phyloP scores from a whole-genome alignment of 2,113 vertebrate genomes.

The Eonycteris spelaea region DNA sequence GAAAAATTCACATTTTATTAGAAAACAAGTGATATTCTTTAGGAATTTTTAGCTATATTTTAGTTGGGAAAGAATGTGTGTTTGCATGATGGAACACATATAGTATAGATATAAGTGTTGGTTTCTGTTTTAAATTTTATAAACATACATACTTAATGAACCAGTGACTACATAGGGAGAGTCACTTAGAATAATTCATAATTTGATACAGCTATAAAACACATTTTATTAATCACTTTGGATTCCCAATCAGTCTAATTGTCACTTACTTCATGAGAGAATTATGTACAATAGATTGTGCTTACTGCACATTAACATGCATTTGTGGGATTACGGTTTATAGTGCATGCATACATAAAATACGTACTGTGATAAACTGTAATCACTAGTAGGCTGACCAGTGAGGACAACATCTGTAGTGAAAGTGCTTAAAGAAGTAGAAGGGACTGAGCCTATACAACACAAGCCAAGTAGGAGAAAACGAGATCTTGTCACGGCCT shows the following conservation, averaged over 20 bases:
- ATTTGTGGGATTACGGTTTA: not conserved
- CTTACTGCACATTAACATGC: not conserved
- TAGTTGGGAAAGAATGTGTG: not conserved
- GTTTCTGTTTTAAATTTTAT: constrained; percentile 7
- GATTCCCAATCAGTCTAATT: not conserved
- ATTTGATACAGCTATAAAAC: not conserved
- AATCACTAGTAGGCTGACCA: not conserved
- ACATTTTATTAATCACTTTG: not conserved
- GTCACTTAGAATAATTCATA: not conserved
- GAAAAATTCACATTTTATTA: not conserved
- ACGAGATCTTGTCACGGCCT: not conserved
- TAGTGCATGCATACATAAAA: not conserved
- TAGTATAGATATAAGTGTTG: not conserved
- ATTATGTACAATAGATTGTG: not conserved
- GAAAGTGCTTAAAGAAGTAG: not conserved
- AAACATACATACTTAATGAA: not conserved
- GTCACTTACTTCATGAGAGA: not conserved
- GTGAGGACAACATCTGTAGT: not conserved
- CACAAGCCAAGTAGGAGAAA: not conserved
- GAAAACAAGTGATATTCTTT: not conserved
- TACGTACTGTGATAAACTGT: not conserved
- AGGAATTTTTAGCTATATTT: constrained; percentile 8
- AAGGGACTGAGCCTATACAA: not conserved
- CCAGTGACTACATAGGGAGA: not conserved
- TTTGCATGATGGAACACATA: not conserved